Base-by-base conservation (phyloP, 2,113 vertebrate species). In the Melierax canorus region DNA sequence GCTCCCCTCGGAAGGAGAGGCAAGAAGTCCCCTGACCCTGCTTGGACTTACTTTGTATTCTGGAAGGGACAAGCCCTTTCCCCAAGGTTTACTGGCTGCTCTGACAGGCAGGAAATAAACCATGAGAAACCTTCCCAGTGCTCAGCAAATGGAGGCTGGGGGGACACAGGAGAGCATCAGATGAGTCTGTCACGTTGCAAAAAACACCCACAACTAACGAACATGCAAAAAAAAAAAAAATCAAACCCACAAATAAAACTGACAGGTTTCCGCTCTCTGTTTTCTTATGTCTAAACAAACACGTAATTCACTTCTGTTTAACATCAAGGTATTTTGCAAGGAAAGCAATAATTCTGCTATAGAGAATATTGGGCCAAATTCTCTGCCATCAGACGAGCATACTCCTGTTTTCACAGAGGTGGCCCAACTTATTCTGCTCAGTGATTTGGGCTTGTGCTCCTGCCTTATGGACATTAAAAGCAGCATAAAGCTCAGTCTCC, bases 21-120 rank as follows among this genome's bases (percentile, higher is more conserved):
- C 0, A 17, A 94, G 89, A 92, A 94, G 92, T 96, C 89, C 34
- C 20, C 80, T 97, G 91, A 92, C 96, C 89, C 92, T 82, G 66
- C 80, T 82, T 76, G 91, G 92, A 85, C 69, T 86, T 71, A 90
- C 64, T 96, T 97, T 96, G 87, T 95, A 92, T 97, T 96, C 95
- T 92, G 84, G 45, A 92, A 91, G 41, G 63, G 78, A 92, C 1
- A 39, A 97, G 60, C 27, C 48, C 39, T 78, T 94, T 91, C 69
- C 80, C 34, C 43, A 36, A 68, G 68, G 79, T 89, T 94, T 97
- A 74, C 69, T 72, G 86, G 79, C 72, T 84, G 43, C 51, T 78
- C 73, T 82, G 84, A 84, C 53, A 85, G 66, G 73, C 76, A 92
- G 91, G 91, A 81, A 84, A 87, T 59, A 94, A 96, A 87, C 69